Evolutionary conservation across 2,113 vertebrate genomes (phyloP).

Genomic region (Gobio gobio): DNA sequence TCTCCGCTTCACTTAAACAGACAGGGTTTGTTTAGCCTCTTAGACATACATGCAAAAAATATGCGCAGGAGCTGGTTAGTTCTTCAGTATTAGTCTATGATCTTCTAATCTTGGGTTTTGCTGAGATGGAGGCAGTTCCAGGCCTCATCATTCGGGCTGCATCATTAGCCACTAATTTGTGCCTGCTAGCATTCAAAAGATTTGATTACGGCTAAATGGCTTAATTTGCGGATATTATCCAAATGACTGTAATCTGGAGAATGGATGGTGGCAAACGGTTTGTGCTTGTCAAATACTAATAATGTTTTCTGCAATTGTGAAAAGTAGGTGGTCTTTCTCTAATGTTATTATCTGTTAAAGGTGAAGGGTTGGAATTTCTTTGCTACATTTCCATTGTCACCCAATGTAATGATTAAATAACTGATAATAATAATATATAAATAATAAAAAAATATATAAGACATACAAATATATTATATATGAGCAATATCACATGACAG

Average conservation of each 20-base stretch:
- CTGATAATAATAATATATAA: not conserved
- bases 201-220: constrained; percentile 51
- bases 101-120: not conserved
- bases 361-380: not conserved
- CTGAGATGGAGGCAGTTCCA: not conserved
- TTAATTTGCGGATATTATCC: constrained; percentile 39
- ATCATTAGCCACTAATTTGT: constrained; percentile 53
- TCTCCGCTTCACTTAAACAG: constrained; percentile 30
- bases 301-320: not conserved
- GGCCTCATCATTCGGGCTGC: constrained; percentile 15
- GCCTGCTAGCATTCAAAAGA: constrained; percentile 45
- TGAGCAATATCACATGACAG: no score
- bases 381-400: not conserved
- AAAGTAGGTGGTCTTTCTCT: not conserved
- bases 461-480: no score
- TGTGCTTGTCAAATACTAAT: not conserved
- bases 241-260: constrained; percentile 38
- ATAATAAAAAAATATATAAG: not conserved
- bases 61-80: not conserved
- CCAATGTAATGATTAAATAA: not conserved
- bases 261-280: constrained; percentile 25
- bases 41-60: constrained; percentile 16
- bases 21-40: constrained; percentile 34
- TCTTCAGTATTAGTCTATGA: not conserved
- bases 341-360: not conserved